Conservation (phyloP, 1,140 invertebrate species). For the Colletes latitarsis region DNA sequence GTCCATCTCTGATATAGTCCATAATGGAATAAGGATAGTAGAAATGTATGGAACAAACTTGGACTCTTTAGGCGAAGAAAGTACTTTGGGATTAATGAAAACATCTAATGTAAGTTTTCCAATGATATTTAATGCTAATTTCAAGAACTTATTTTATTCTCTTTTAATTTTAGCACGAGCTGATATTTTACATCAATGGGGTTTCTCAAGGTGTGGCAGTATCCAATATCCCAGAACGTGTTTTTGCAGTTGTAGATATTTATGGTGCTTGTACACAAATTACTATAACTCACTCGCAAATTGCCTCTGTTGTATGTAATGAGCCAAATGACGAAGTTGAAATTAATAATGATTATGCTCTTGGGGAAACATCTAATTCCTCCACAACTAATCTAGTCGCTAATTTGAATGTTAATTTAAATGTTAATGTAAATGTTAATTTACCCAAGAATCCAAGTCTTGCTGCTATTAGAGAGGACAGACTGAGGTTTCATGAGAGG, state of each 20-base stretch:
- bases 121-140: background rate
- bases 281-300: conserved; percentile 81
- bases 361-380: conserved; percentile 73
- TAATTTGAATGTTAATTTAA: conserved; percentile 80
- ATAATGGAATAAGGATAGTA: conserved; percentile 89
- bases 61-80: conserved; percentile 91
- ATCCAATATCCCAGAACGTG: conserved; percentile 86
- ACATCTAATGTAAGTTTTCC: conserved; percentile 85
- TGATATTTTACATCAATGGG: conserved; percentile 95
- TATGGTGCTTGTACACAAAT: conserved; percentile 97
- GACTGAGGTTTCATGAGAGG: conserved; percentile 92
- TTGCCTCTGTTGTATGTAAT: conserved; percentile 34
- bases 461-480: conserved; percentile 81
- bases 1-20: conserved; percentile 91
- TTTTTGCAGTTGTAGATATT: conserved; percentile 94
- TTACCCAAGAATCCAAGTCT: conserved; percentile 77
- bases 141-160: conserved; percentile 22
- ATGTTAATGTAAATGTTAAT: conserved; percentile 80
- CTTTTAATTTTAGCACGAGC: conserved; percentile 84
- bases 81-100: conserved; percentile 91
- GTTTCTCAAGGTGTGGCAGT: conserved; percentile 93
- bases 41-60: conserved; percentile 93
- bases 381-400: conserved; percentile 77
- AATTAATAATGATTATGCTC: conserved; percentile 76
- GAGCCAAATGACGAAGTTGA: conserved; percentile 71